These are phyloP conservation scores for Oxystoma pomonae DNA, from an alignment of 2,888 invertebrate genomes.

Conservation along the genomic window DNA sequence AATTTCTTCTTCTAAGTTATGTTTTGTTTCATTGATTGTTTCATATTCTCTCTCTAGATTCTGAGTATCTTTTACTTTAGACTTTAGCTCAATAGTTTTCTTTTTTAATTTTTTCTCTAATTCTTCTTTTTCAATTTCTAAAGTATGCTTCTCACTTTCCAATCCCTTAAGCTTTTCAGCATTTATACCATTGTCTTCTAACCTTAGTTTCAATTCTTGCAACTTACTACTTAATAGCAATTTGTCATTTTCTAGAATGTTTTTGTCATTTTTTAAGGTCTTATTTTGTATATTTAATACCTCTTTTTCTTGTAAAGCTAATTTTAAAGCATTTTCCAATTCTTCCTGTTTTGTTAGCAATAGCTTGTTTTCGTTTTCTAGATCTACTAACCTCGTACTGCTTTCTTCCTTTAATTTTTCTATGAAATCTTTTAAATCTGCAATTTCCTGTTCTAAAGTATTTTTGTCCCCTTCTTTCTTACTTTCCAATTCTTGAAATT, in stretches of 20 bases:
- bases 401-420: neutral
- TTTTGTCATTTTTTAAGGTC: constrained; percentile 12
- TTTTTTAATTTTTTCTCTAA: constrained; percentile 19
- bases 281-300: neutral
- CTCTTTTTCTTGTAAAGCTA: neutral
- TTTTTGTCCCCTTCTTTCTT: constrained; percentile 6
- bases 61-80: constrained; percentile 20
- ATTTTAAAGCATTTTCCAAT: neutral
- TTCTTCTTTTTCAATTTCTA: neutral
- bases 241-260: constrained; percentile 19
- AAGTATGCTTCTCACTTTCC: constrained; percentile 12
- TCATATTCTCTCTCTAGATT: constrained; percentile 18
- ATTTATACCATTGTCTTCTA: constrained; percentile 13
- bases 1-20: constrained; percentile 22
- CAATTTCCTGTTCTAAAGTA: constrained; percentile 11
- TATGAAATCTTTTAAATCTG: constrained; percentile 5
- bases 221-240: constrained; percentile 5
- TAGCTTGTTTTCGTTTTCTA: neutral
- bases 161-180: constrained; percentile 7
- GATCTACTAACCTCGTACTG: neutral
- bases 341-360: neutral
- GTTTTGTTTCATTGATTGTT: constrained; percentile 17
- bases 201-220: constrained; percentile 14
- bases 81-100: constrained; percentile 18
- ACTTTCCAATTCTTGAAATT: neutral